phyloP scores from a whole-genome alignment of 2,888 invertebrate genomes.

The Ennomos fuscantarius region DNA sequence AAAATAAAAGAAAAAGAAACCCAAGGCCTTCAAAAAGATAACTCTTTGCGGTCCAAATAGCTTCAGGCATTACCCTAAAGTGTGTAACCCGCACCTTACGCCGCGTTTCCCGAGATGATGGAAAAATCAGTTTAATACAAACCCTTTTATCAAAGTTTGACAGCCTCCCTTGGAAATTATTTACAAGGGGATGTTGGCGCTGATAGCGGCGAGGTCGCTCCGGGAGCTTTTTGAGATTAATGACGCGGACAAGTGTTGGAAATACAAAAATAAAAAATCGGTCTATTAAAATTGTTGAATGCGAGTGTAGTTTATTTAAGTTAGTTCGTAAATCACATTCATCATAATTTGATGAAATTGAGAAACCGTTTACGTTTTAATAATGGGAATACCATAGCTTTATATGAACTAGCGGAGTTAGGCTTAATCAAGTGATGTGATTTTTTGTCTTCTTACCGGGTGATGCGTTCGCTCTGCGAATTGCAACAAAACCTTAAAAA shows the following conservation, averaged over 20 bases:
- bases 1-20: neutral
- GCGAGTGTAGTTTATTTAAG: no score
- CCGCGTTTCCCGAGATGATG: slow-evolving; percentile 17
- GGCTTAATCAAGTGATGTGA: no score
- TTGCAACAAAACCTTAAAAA: no score
- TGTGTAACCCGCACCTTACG: neutral
- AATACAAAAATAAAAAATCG: neutral
- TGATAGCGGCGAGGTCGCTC: slow-evolving; percentile 1
- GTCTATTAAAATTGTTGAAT: no score
- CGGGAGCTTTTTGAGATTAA: slow-evolving; percentile 12
- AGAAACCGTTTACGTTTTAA: no score
- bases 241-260: slow-evolving; percentile 2
- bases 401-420: no score
- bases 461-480: no score
- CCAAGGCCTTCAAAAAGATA: slow-evolving; percentile 2
- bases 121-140: slow-evolving; percentile 38
- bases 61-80: neutral
- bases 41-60: slow-evolving; percentile 1
- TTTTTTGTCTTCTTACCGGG: no score
- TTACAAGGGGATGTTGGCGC: slow-evolving; percentile 15
- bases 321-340: no score
- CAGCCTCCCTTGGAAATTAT: slow-evolving; percentile 29
- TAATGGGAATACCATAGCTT: no score
- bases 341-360: no score
- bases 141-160: slow-evolving; percentile 49